phyloP scores from a whole-genome alignment of 2,113 vertebrate species.

The Amblyopsis rosae region DNA sequence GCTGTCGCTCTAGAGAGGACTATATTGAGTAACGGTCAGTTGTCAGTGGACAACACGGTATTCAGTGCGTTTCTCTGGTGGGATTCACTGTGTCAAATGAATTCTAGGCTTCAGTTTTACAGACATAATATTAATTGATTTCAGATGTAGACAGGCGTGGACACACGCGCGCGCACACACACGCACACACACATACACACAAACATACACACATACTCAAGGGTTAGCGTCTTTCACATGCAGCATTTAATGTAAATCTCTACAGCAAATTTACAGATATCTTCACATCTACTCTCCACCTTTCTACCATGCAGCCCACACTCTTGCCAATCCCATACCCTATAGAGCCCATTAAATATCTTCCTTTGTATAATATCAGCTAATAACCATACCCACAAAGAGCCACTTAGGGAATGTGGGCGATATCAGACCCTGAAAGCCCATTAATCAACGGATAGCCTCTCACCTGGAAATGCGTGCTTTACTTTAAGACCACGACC shows the following conservation, averaged over 20 bases:
- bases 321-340: not conserved
- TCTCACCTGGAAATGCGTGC: not conserved
- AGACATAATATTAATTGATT: not conserved
- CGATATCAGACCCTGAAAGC: not conserved
- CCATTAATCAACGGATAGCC: constrained; percentile 3
- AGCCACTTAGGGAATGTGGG: not conserved
- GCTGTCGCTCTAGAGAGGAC: constrained; percentile 10
- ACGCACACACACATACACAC: no score
- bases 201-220: no score
- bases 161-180: no score
- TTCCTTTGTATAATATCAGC: not conserved
- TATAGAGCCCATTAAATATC: constrained; percentile 6
- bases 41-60: not conserved
- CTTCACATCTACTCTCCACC: not conserved
- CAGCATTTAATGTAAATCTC: not conserved
- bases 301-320: not conserved
- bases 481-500: no score
- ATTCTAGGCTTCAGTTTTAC: not conserved
- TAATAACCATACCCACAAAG: constrained; percentile 9
- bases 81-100: not conserved
- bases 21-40: constrained; percentile 3
- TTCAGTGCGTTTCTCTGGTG: constrained; percentile 24
- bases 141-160: not conserved
- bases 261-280: no score
- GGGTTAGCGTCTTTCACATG: not conserved